phyloP scores from a whole-genome alignment of 2,888 invertebrate species.

The Caenorhabditis uteleia region DNA sequence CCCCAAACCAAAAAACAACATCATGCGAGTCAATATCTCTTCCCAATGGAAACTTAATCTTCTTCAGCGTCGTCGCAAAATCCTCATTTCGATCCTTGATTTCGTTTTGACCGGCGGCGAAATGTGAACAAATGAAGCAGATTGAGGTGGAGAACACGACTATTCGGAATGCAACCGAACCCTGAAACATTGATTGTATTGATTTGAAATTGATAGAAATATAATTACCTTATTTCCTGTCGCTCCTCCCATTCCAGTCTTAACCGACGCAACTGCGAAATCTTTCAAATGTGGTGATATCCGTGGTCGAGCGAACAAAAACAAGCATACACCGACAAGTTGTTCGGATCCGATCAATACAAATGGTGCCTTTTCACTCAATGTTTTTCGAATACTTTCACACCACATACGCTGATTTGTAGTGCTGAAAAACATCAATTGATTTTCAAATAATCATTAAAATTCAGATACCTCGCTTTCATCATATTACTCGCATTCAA shows the following conservation, averaged over 20 bases:
- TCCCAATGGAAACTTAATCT: constrained; percentile 73
- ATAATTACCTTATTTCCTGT: constrained; percentile 87
- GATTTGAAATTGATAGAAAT: too few species aligned
- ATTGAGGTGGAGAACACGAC: constrained; percentile 89
- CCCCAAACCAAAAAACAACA: constrained; percentile 98
- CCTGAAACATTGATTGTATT: constrained; percentile 29
- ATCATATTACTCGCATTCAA: constrained; percentile 97
- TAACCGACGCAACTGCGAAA: constrained; percentile 75
- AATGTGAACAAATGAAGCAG: constrained; percentile 97
- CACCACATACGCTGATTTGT: constrained; percentile 94
- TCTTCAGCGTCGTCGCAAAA: constrained; percentile 91
- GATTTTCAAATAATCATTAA: neutral
- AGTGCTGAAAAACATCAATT: constrained; percentile 75
- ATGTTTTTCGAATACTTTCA: constrained; percentile 84
- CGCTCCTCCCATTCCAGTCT: constrained; percentile 97
- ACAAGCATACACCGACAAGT: constrained; percentile 88
- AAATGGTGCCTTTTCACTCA: constrained; percentile 54
- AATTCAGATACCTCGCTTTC: constrained; percentile 83
- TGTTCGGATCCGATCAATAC: constrained; percentile 57
- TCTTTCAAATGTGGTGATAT: constrained; percentile 82
- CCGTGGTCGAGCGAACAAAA: constrained; percentile 88
- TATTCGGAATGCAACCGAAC: constrained; percentile 73
- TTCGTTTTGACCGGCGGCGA: constrained; percentile 97
- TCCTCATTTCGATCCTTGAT: constrained; percentile 88
- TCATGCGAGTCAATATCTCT: constrained; percentile 85